These are phyloP conservation scores for Neodon shergylaensis DNA, from an alignment of 2,113 vertebrate species.

Conservation along the genomic window DNA sequence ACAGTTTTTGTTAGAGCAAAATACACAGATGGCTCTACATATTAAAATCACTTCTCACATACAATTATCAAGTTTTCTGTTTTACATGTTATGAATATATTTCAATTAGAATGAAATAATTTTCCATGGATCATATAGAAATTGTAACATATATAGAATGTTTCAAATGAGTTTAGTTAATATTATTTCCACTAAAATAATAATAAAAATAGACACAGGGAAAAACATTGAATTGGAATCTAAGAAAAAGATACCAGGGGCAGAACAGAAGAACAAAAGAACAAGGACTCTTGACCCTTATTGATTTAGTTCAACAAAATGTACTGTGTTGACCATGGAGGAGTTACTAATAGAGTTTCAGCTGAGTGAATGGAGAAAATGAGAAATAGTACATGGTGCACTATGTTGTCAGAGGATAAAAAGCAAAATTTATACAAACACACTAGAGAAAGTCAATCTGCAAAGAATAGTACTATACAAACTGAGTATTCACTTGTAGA, in stretches of 20 bases:
- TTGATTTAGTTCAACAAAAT: slow-evolving; percentile 3
- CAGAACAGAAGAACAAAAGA: neutral
- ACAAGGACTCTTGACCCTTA: neutral
- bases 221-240: neutral
- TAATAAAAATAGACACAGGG: neutral
- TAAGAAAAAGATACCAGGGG: neutral
- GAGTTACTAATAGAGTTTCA: neutral
- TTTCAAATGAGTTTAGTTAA: neutral
- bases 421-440: neutral
- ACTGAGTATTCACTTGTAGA: neutral
- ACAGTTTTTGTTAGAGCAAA: neutral
- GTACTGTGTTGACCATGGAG: neutral
- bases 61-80: neutral
- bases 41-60: neutral
- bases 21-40: neutral
- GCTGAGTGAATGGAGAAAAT: neutral
- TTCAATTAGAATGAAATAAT: neutral
- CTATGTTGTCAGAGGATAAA: neutral
- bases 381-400: neutral
- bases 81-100: neutral
- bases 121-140: neutral
- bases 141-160: neutral
- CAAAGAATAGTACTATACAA: neutral
- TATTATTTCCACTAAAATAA: neutral
- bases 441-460: neutral